Conservation (phyloP, 92 coral and sea anemone genomes). For the Heliopora coerulea region DNA sequence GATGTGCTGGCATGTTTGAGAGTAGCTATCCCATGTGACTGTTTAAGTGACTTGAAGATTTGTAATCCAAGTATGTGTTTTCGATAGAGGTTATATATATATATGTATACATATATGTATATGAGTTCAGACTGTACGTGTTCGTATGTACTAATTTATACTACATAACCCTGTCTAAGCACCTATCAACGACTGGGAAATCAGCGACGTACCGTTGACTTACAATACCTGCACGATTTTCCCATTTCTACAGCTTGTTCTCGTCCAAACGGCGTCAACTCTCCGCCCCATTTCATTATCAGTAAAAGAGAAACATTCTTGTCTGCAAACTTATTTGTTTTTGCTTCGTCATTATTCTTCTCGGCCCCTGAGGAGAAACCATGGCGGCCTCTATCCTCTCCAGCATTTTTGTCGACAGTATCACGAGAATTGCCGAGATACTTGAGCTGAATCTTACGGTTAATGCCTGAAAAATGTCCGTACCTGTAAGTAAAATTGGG, state of each 20-base stretch:
- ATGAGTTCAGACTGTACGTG: no score
- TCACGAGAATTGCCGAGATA: slow-evolving; percentile 77
- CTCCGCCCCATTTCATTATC: slow-evolving; percentile 99
- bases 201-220: neutral
- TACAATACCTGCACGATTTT: slow-evolving; percentile 76
- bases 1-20: no score
- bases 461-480: slow-evolving; percentile 97
- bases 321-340: slow-evolving; percentile 26
- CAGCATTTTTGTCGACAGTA: slow-evolving; percentile 43
- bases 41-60: no score
- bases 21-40: no score
- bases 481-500: no score
- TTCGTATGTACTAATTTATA: no score
- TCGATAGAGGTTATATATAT: no score
- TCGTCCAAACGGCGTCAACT: slow-evolving; percentile 84
- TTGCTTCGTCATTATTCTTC: slow-evolving; percentile 34
- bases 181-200: neutral
- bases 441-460: slow-evolving; percentile 93
- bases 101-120: no score
- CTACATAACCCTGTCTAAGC: no score
- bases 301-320: slow-evolving; percentile 59
- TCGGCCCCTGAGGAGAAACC: slow-evolving; percentile 48
- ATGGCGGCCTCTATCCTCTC: slow-evolving; percentile 38
- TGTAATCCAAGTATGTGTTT: no score
- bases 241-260: slow-evolving; percentile 94